Base-by-base conservation (phyloP, 2,113 vertebrate species). In the Sapajus apella region DNA sequence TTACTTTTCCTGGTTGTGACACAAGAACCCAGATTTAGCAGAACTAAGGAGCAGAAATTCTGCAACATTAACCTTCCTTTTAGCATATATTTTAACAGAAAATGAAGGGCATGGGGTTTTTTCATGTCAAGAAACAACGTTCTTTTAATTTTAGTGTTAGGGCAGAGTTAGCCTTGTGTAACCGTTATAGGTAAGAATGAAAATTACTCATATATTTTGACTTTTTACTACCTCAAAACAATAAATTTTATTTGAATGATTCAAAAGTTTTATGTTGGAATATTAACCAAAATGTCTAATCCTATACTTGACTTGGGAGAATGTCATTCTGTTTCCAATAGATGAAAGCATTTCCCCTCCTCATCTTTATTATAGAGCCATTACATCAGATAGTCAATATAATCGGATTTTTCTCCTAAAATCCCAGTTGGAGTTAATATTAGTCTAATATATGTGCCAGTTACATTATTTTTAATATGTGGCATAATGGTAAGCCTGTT, bases 251-350 rank as follows among this genome's bases (percentile, higher is more conserved):
- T 64, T 82, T 72, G 55, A 5, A 56, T 86, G 35, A 13, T 70
- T 90, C 16, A 13, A 45, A 95, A 66, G 8, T 45, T 80, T 94
- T 85, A 94, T 77, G 92, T 95, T 94, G 6, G 10, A 56, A 77
- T 82, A 27, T 83, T 96, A 50, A 87, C 37, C 21, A 87, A 73
- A 73, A 32, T 64, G 20, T 64, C 45, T 8, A 88, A 21, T 70
- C 30, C 11, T 72, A 68, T 45, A 75, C 32, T 80, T 79, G 35
- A 83, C 25, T 11, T n/a, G 5, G 3, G 56, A 0, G 20, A 73
- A 58, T 8, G 25, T 87, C 13, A 90, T 94, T 93, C 4, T 87
- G 8, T 61, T 96, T 90, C 11, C 32, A 87, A 43, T 55, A 40
- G n/a, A 90, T 58, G 30, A 82, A 90, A 35, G 11, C 21, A 90